These are phyloP conservation scores for Panthera leo DNA, from an alignment of 2,113 vertebrate genomes.

Conservation along the genomic window DNA sequence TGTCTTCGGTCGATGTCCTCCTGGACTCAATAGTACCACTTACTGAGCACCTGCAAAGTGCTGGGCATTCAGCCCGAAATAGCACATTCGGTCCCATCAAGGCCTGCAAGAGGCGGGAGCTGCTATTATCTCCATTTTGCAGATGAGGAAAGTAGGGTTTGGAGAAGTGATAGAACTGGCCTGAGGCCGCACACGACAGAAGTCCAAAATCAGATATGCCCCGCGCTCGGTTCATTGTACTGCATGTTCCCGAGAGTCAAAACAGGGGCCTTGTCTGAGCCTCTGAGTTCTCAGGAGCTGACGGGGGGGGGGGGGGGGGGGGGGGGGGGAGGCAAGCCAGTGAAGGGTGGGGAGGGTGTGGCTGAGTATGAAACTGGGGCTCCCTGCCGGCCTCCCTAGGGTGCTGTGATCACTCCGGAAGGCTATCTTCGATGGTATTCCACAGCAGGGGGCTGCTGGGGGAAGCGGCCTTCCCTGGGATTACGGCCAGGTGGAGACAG, in stretches of 20 bases:
- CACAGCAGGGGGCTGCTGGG: background rate
- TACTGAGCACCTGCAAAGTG: background rate
- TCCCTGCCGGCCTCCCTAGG: background rate
- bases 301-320: too few species aligned
- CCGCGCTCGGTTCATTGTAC: background rate
- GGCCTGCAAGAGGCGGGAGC: background rate
- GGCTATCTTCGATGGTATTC: background rate
- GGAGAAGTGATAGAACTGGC: background rate
- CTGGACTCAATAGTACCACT: background rate
- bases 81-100: background rate
- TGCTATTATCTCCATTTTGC: background rate
- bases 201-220: background rate
- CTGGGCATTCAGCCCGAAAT: background rate
- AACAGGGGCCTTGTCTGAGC: background rate
- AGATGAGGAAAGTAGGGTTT: background rate
- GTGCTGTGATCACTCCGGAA: background rate
- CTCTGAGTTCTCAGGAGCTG: background rate
- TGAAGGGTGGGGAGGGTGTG: background rate
- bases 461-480: background rate
- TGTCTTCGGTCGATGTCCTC: rapidly evolving
- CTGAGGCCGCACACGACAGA: background rate
- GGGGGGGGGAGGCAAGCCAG: too few species aligned
- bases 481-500: background rate
- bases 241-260: background rate
- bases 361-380: background rate